A percentile compares a stretch with the other conserved stretches of the same genome.
Conservation (phyloP, 2,888 invertebrate genomes). For the Spodoptera picta region DNA sequence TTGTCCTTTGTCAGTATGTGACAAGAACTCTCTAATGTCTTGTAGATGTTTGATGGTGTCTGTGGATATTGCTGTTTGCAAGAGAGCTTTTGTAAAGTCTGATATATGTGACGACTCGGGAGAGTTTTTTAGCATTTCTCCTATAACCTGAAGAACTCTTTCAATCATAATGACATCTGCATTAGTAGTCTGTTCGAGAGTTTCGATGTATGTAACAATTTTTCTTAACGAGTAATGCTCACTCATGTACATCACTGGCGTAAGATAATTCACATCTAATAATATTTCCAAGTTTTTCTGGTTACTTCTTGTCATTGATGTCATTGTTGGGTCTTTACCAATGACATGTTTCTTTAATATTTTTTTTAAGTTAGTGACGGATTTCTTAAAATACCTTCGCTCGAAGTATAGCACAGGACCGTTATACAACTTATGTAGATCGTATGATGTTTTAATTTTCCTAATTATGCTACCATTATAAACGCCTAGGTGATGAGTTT, state of each 20-base stretch:
- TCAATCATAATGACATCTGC: slow-evolving; percentile 25
- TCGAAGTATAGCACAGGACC: slow-evolving; percentile 33
- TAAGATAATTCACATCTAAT: slow-evolving; percentile 10
- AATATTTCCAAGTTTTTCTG: background rate
- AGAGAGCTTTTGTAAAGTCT: slow-evolving; percentile 5
- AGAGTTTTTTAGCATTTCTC: slow-evolving; percentile 38
- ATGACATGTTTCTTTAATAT: slow-evolving; percentile 8
- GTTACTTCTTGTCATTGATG: background rate
- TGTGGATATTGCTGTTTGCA: background rate
- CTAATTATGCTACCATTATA: background rate
- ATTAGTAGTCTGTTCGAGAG: slow-evolving; percentile 2
- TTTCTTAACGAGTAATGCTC: slow-evolving; percentile 37
- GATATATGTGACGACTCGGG: slow-evolving; percentile 14
- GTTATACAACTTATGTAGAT: slow-evolving; percentile 9
- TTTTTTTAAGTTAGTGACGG: slow-evolving; percentile 8
- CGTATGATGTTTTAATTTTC: background rate
- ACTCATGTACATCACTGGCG: slow-evolving; percentile 10
- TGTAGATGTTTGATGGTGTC: slow-evolving; percentile 9
- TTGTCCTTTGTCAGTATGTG: background rate
- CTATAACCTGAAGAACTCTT: slow-evolving; percentile 34
- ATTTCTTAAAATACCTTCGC: slow-evolving; percentile 20
- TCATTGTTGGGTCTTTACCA: background rate
- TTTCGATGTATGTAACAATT: slow-evolving; percentile 22
- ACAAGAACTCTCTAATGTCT: slow-evolving; percentile 17
- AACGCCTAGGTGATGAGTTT: background rate